A percentile compares a stretch with the other conserved stretches of the same genome.
These are phyloP conservation scores for Platyscapa corneri DNA, from an alignment of 1,140 invertebrate species.

Conservation along the genomic window DNA sequence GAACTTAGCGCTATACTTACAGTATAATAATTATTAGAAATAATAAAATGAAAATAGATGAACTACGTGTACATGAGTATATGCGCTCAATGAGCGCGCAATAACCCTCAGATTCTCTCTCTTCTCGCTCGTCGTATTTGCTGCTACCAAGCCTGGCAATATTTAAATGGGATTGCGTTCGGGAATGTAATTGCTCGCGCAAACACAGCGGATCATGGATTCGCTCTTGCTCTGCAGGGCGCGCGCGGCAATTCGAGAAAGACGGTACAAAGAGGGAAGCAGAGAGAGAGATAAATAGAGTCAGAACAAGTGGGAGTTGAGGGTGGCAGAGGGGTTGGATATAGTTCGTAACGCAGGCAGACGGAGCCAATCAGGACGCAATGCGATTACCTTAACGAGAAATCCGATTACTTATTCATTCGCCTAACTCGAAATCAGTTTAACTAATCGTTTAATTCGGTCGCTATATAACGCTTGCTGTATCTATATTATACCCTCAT, in stretches of 20 bases:
- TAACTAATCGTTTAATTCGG: conserved; percentile 75
- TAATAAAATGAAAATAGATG: neutral
- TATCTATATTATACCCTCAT: neutral
- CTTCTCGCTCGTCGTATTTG: conserved; percentile 57
- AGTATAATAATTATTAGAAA: conserved; percentile 5
- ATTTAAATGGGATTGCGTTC: conserved; percentile 71
- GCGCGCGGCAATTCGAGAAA: conserved; percentile 11
- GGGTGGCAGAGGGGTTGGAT: conserved; percentile 53
- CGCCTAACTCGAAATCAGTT: conserved; percentile 75
- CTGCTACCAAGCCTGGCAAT: conserved; percentile 64
- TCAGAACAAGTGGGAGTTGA: neutral
- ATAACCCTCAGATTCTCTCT: neutral
- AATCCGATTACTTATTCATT: conserved; percentile 76
- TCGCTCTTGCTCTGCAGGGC: conserved; percentile 25
- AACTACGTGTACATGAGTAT: neutral
- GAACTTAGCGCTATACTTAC: neutral
- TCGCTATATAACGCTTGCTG: conserved; percentile 52
- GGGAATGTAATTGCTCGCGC: conserved; percentile 66
- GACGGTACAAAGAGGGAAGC: conserved; percentile 35
- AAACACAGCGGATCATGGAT: conserved; percentile 56
- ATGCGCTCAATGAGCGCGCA: neutral
- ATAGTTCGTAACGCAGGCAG: conserved; percentile 66
- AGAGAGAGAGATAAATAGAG: conserved; percentile 48
- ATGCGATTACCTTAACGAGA: conserved; percentile 75
- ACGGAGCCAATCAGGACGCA: conserved; percentile 72